Conservation (phyloP, 2,797 vertebrate genomes). For the Linurgus olivaceus region DNA sequence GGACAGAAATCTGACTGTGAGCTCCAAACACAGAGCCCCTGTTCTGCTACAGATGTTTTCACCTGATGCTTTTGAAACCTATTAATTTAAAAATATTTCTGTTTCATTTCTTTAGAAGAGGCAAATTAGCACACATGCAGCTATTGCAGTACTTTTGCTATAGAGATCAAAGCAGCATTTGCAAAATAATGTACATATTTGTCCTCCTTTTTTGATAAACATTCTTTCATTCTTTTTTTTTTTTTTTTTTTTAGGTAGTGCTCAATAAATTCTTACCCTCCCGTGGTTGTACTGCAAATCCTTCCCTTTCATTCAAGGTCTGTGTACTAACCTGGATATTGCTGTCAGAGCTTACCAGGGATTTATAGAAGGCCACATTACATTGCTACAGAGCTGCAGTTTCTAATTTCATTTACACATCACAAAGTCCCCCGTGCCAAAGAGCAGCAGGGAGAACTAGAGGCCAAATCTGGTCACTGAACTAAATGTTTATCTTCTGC, state of each 20-base stretch:
- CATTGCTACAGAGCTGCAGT: background rate
- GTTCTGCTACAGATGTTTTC: background rate
- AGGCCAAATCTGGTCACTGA: conserved; percentile 17
- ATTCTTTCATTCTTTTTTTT: background rate
- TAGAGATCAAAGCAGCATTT: background rate
- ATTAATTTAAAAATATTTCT: background rate
- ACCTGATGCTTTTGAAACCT: background rate
- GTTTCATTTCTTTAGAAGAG: background rate
- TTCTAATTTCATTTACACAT: background rate
- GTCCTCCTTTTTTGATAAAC: background rate
- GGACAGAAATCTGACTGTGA: background rate
- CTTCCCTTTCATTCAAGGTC: background rate
- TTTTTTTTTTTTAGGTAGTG: background rate
- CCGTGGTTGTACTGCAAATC: background rate
- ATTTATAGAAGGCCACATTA: background rate
- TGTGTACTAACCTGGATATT: background rate
- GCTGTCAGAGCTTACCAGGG: background rate
- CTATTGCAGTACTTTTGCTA: background rate
- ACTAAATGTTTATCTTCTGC: conserved; percentile 18
- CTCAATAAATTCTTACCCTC: background rate
- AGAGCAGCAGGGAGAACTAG: background rate
- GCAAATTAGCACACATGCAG: background rate
- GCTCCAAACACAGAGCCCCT: background rate
- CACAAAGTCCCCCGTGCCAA: background rate
- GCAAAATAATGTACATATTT: background rate